Conservation (phyloP, 2,888 invertebrate species). For the Lordiphosa fenestrarum region DNA sequence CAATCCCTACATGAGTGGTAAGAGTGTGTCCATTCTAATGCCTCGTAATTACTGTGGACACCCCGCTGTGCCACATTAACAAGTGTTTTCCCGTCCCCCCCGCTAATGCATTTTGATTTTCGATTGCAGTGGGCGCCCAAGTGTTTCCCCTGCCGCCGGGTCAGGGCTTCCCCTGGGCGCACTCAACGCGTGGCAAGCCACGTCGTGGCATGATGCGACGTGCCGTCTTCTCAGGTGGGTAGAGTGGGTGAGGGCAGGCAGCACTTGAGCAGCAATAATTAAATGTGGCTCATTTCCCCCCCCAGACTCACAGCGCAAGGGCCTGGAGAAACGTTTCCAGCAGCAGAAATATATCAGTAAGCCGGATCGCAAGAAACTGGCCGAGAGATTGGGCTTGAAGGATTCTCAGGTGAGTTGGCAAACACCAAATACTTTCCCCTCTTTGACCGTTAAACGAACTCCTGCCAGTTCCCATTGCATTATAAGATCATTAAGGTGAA, state of each 20-base stretch:
- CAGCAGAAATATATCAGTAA: constrained; percentile 99
- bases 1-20: constrained; percentile 90
- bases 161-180: constrained; percentile 91
- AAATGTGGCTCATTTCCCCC: constrained; percentile 25
- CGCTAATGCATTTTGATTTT: constrained; percentile 51
- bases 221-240: constrained; percentile 92
- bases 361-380: constrained; percentile 97
- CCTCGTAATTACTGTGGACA: constrained; percentile 43
- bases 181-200: constrained; percentile 94
- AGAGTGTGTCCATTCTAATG: constrained; percentile 49
- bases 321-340: constrained; percentile 96
- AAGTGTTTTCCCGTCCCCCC: constrained; percentile 44
- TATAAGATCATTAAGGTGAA: constrained; percentile 70
- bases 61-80: constrained; percentile 58
- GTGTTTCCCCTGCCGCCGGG: constrained; percentile 84
- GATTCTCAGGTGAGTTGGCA: constrained; percentile 93
- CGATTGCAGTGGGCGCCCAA: constrained; percentile 82
- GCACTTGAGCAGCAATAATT: constrained; percentile 3
- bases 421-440: too few relatives aligned
- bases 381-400: constrained; percentile 96
- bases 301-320: constrained; percentile 94
- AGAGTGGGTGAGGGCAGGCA: constrained; percentile 10
- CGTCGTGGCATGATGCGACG: constrained; percentile 97
- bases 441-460: too few relatives aligned
- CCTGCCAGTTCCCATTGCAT: constrained; percentile 24